Conservation (phyloP, 1,140 invertebrate genomes). For the Goniozus legneri region DNA sequence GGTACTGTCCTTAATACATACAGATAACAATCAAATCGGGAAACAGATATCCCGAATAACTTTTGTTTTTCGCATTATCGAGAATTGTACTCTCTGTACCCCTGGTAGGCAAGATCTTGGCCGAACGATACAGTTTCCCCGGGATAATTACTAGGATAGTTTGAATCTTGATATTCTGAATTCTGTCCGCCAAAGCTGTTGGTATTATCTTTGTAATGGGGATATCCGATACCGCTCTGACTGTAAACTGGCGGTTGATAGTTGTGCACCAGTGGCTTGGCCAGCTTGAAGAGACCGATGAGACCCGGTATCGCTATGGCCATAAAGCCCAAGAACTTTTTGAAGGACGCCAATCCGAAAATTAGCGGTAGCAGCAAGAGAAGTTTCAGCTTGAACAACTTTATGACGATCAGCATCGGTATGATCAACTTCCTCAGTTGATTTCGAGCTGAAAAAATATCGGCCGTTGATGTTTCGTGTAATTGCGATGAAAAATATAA, state of each 20-base stretch:
- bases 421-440: conserved; percentile 79
- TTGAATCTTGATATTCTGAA: conserved; percentile 24
- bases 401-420: conserved; percentile 73
- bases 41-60: too few relatives aligned
- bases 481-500: conserved; percentile 4
- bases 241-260: conserved; percentile 53
- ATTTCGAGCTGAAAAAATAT: conserved; percentile 63
- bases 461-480: not conserved
- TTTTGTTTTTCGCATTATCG: conserved; percentile 1
- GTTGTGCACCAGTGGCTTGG: conserved; percentile 55
- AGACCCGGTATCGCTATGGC: conserved; percentile 72
- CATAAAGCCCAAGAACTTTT: conserved; percentile 75
- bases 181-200: conserved; percentile 23
- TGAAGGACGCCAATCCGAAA: conserved; percentile 75
- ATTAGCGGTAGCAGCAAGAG: conserved; percentile 77
- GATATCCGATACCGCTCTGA: conserved; percentile 53
- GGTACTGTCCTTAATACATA: too few relatives aligned
- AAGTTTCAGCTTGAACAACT: conserved; percentile 80
- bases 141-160: conserved; percentile 44
- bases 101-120: conserved; percentile 66
- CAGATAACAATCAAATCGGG: too few relatives aligned
- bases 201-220: conserved; percentile 52
- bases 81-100: conserved; percentile 58
- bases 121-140: conserved; percentile 60
- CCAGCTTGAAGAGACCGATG: conserved; percentile 78